Conservation (phyloP, 2,888 invertebrate genomes). For the Phyllotreta striolata region DNA sequence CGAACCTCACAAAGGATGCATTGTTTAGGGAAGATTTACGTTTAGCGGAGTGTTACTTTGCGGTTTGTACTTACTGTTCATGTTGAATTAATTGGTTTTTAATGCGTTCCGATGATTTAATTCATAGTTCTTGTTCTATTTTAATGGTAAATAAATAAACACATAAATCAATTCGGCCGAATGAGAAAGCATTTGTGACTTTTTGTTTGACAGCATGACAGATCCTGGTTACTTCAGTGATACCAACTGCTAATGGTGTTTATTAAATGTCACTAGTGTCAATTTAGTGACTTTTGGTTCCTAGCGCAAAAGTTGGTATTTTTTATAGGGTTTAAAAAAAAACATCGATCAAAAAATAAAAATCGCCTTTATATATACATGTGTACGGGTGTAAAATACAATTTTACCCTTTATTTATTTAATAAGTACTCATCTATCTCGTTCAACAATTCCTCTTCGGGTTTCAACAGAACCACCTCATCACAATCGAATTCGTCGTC, state of each 20-base stretch:
- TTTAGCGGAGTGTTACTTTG: conserved; percentile 17
- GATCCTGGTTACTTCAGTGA: too few species aligned
- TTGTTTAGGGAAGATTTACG: conserved; percentile 13
- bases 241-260: too few species aligned
- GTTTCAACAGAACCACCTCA: conserved; percentile 50
- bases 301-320: too few species aligned
- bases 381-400: too few species aligned
- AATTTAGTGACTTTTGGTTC: too few species aligned
- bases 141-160: conserved; percentile 20
- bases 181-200: too few species aligned
- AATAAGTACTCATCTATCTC: conserved; percentile 59
- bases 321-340: too few species aligned
- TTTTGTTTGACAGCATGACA: too few species aligned
- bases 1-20: conserved; percentile 34
- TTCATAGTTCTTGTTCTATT: conserved; percentile 25
- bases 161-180: conserved; percentile 25
- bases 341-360: neutral
- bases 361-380: neutral
- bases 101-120: neutral
- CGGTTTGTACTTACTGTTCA: conserved; percentile 35
- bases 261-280: too few species aligned
- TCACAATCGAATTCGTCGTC: conserved; percentile 55
- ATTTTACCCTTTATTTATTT: neutral
- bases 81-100: conserved; percentile 26
- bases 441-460: conserved; percentile 60